Evolutionary conservation across 2,888 invertebrate species (phyloP), one percentile per base, ranked within the genome.

Genomic region (Sisyra terminalis): DNA sequence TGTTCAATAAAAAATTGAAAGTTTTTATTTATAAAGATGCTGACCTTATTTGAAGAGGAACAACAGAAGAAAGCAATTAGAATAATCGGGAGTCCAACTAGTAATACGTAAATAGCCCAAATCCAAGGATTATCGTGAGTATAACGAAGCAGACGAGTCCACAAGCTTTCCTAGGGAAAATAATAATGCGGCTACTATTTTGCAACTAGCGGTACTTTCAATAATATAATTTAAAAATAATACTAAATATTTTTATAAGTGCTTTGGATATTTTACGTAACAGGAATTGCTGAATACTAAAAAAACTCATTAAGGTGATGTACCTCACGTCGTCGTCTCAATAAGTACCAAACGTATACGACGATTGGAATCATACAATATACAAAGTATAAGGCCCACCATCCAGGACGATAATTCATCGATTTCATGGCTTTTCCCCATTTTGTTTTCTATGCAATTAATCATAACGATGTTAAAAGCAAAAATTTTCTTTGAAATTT

Each of bases 41-140:
- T 24, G 30, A 44, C 44, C 44, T 46, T 31, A 29, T 40, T 40
- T 13, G 43, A 35, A 40, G 69, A 60, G 46, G 70, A 72, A 65
- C 84, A 90, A 70, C 87, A 88, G 59, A 79, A 75, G 64, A 87
- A 88, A 53, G 87, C 71, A 57, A 83, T 59, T 54, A 85, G 66
- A 42, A 86, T 78, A 55, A 93, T 70, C 39, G 92, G 76, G 45
- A 90, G 64, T 55, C 86, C 81, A 54, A 82, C 64, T 45, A 76
- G 73, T 50, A 92, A 64, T 55, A 89, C 72, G 65, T 83, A 83
- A 42, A 89, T 78, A 39, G 77, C 87, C 82, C 88, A 94, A 54
- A 92, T 69, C 82, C 89, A 88, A 24, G 94, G 94, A 58, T 86
- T 77, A 48, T 86, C 81, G 52, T 81, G 80, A 47, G 87, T 82